A percentile compares a stretch with the other conserved stretches of the same genome.
Evolutionary conservation across 2,797 vertebrate genomes (phyloP).

Genomic region (Brachymystax lenok): DNA sequence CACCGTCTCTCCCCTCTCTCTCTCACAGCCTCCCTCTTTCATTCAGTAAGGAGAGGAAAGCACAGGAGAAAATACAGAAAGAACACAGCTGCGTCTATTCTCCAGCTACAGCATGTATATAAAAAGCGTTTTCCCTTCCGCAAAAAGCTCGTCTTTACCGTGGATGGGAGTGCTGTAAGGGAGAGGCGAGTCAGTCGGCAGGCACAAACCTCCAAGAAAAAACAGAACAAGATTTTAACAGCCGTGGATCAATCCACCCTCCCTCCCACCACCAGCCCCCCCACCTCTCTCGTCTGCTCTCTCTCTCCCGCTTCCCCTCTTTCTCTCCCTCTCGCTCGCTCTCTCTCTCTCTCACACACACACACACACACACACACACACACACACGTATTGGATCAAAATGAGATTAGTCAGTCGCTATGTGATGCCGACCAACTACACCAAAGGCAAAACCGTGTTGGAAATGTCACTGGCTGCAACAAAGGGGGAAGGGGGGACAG

Average conservation of each 20-base stretch:
- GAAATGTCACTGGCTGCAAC: slow-evolving; percentile 35
- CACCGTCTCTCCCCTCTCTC: slow-evolving; percentile 43
- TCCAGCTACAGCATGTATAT: slow-evolving; percentile 62
- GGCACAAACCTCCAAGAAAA: slow-evolving; percentile 79
- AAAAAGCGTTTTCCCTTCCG: slow-evolving; percentile 59
- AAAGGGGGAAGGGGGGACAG: slow-evolving; percentile 28
- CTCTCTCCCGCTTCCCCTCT: slow-evolving; percentile 25
- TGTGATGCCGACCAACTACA: slow-evolving; percentile 63
- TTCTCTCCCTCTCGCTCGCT: background rate
- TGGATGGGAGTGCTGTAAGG: slow-evolving; percentile 62
- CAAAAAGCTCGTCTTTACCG: slow-evolving; percentile 61
- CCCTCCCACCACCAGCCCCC: slow-evolving; percentile 21
- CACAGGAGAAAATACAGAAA: slow-evolving; percentile 34
- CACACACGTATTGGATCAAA: slow-evolving; percentile 75
- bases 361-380: slow-evolving; percentile 25
- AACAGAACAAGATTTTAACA: slow-evolving; percentile 81
- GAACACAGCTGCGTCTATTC: slow-evolving; percentile 52
- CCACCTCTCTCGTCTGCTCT: slow-evolving; percentile 41
- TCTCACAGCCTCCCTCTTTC: slow-evolving; percentile 50
- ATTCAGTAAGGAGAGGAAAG: slow-evolving; percentile 66
- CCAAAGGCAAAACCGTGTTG: slow-evolving; percentile 29
- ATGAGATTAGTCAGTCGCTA: slow-evolving; percentile 73
- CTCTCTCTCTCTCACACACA: too few relatives aligned
- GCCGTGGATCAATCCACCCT: slow-evolving; percentile 79
- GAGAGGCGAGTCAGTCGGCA: slow-evolving; percentile 71